Percentiles rank a stretch among this genome's conserved stretches.
These are phyloP conservation scores for Rhabdomys dilectus DNA, from an alignment of 2,113 vertebrate species.

Conservation along the genomic window DNA sequence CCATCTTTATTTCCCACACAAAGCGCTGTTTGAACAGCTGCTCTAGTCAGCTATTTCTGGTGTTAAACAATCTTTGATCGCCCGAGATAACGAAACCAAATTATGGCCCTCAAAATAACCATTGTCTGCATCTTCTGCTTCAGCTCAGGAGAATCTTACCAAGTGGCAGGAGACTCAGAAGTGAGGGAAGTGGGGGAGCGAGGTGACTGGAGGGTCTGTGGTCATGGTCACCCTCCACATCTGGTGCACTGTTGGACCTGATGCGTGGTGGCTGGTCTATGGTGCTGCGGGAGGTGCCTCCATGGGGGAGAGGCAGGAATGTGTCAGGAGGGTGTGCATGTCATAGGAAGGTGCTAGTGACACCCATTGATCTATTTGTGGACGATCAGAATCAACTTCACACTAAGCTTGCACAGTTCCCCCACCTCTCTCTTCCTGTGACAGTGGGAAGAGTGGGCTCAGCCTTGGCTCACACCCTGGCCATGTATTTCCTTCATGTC, in stretches of 20 bases:
- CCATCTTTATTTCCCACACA: slow-evolving; percentile 60
- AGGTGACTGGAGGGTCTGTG: background rate
- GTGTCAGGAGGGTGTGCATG: background rate
- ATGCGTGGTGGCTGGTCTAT: background rate
- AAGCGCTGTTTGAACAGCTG: slow-evolving; percentile 69
- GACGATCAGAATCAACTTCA: background rate
- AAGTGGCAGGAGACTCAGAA: slow-evolving; percentile 3
- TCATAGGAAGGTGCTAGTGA: background rate
- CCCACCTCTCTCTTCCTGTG: background rate
- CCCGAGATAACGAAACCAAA: slow-evolving; percentile 63
- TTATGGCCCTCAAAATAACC: slow-evolving; percentile 69
- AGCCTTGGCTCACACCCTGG: background rate
- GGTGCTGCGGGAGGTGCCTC: background rate
- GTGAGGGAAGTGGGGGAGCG: background rate
- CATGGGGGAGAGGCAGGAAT: background rate
- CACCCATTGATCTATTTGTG: background rate
- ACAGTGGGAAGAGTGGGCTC: too few relatives aligned
- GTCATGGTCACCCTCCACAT: background rate
- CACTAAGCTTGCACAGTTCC: background rate
- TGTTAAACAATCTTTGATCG: slow-evolving; percentile 70
- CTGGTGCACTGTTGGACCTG: background rate
- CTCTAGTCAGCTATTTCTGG: slow-evolving; percentile 64
- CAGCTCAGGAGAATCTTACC: background rate
- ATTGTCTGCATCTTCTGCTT: background rate
- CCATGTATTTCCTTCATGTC: background rate